Conservation (phyloP, 2,888 invertebrate species). For the Dasypolia templi region DNA sequence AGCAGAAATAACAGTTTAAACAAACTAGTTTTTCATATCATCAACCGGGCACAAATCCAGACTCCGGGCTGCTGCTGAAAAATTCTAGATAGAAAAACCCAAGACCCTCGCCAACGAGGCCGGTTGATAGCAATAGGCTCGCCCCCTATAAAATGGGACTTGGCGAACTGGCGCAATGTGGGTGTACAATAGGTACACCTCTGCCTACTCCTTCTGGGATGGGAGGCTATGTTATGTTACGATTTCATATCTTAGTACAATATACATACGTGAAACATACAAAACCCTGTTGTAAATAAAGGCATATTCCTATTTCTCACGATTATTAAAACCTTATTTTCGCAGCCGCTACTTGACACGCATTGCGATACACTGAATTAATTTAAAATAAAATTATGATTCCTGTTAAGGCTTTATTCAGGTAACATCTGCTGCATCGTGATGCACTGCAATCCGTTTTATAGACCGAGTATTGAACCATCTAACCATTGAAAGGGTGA, state of each 20-base stretch:
- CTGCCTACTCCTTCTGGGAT: too few species aligned
- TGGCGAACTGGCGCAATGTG: too few species aligned
- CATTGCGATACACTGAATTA: slow-evolving; percentile 43
- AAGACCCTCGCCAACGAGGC: too few species aligned
- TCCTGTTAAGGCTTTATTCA: slow-evolving; percentile 53
- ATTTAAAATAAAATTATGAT: slow-evolving; percentile 50
- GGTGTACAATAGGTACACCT: too few species aligned
- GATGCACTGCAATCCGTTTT: slow-evolving; percentile 76
- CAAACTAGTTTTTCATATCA: not conserved
- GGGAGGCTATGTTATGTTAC: too few species aligned
- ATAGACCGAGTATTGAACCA: slow-evolving; percentile 81
- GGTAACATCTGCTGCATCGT: slow-evolving; percentile 49
- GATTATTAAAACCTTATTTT: slow-evolving; percentile 39
- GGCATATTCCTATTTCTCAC: slow-evolving; percentile 35
- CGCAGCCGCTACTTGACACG: not conserved
- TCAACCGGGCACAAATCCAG: too few species aligned
- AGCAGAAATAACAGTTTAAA: not conserved
- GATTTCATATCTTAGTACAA: not conserved
- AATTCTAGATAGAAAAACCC: too few species aligned
- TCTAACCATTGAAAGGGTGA: slow-evolving; percentile 86
- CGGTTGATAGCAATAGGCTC: too few species aligned
- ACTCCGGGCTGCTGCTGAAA: too few species aligned
- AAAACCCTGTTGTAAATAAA: slow-evolving; percentile 3
- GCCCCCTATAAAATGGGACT: too few species aligned
- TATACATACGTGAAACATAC: not conserved